Evolutionary conservation across 2,888 invertebrate species (phyloP), one percentile per base, ranked within the genome.

Genomic region (Cloeon dipterum): DNA sequence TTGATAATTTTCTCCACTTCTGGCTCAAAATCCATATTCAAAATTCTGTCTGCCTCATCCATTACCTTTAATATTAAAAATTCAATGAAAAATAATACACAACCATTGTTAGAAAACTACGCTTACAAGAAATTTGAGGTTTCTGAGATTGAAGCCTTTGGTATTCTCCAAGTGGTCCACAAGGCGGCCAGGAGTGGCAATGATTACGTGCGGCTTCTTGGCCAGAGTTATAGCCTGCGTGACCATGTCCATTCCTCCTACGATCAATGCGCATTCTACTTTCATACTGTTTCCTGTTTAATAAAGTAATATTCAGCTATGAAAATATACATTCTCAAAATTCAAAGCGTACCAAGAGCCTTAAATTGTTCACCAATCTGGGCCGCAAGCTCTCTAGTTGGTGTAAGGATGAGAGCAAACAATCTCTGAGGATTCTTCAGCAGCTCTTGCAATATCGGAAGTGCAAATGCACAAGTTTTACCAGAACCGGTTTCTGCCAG

Each of bases 281-380:
- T 94, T 94, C 52, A 98, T 86, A 42, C 73, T 70, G 11, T 82
- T 67, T 38, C 85, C 83, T n/a, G n/a, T n/a, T n/a, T n/a, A n/a
- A n/a, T n/a, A n/a, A n/a, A n/a, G n/a, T n/a, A n/a, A n/a, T n/a
- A n/a, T n/a, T n/a, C n/a, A n/a, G n/a, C n/a, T n/a, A n/a, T n/a
- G n/a, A n/a, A n/a, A n/a, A n/a, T n/a, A n/a, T n/a, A n/a, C 11
- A 25, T 8, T 8, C 25, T 10, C n/a, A n/a, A n/a, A 21, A n/a
- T 25, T 10, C 23, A n/a, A n/a, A 3, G 34, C 40, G 61, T 59
- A 78, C 82, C 96, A 41, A 98, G 62, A 3, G 96, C 96, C 56
- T 93, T 88, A 62, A 98, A 89, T 53, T 99, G 98, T 58, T 98
- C 96, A 0, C 86, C 81, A 51, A 98, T 98, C 58, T 98, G 98